Evolutionary conservation across 2,888 invertebrate species (phyloP).

Genomic region (Agrochola litura): DNA sequence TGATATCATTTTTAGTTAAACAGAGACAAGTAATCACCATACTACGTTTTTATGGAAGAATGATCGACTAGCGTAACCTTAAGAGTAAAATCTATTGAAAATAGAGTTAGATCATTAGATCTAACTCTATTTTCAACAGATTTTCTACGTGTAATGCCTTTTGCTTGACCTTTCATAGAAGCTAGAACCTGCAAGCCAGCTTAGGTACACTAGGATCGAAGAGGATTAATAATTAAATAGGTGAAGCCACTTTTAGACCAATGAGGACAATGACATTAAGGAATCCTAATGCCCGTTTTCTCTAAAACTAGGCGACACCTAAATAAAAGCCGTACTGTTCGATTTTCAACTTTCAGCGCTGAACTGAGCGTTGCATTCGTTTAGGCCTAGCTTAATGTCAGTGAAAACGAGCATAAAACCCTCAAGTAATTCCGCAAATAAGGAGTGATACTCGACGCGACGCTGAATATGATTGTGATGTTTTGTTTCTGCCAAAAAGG

Average conservation of each 20-base stretch:
- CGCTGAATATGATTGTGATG: not conserved
- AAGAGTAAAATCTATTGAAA: too few species aligned
- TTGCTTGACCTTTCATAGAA: not conserved
- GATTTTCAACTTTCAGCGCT: not conserved
- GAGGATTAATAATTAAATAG: constrained; percentile 33
- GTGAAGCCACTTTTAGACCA: not conserved
- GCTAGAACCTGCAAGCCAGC: not conserved
- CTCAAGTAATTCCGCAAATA: not conserved
- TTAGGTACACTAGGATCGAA: constrained; percentile 16
- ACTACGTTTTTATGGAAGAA: too few species aligned
- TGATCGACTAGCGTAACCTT: too few species aligned
- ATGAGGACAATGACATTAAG: not conserved
- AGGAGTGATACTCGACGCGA: constrained; percentile 17
- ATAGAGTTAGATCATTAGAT: too few species aligned
- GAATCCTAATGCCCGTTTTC: not conserved
- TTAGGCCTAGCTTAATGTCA: not conserved
- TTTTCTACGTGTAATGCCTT: not conserved
- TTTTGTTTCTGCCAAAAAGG: not conserved
- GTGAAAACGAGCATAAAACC: too few species aligned
- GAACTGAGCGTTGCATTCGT: not conserved
- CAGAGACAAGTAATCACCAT: too few species aligned
- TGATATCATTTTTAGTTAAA: too few species aligned
- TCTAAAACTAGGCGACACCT: too few species aligned
- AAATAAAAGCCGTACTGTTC: not conserved
- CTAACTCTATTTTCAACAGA: not conserved